Percentiles rank a stretch among this genome's conserved stretches.
Evolutionary conservation across 2,797 vertebrate species (phyloP).

Genomic region (Ataeniobius toweri): DNA sequence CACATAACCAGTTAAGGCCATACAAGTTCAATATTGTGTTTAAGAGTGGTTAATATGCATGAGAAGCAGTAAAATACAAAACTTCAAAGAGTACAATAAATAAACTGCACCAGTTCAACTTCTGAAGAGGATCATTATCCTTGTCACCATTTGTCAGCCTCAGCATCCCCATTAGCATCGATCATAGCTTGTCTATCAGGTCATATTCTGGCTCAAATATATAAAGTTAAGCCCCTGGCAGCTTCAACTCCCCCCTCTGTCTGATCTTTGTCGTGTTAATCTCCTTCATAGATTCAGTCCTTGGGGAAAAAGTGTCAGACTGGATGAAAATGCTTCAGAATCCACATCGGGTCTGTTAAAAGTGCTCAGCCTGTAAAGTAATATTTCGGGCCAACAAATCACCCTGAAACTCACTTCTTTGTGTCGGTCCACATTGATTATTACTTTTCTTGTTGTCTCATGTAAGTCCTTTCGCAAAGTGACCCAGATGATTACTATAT

Average conservation of each 20-base stretch:
- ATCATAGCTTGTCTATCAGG: background rate
- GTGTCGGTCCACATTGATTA: background rate
- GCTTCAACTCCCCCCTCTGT: background rate
- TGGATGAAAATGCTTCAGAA: background rate
- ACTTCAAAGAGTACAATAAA: background rate
- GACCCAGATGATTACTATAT: background rate
- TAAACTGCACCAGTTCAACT: background rate
- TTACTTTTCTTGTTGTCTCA: background rate
- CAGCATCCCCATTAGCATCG: background rate
- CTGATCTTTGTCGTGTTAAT: background rate
- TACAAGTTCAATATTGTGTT: background rate
- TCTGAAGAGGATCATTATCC: no score
- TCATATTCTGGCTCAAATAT: background rate
- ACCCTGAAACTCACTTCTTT: background rate
- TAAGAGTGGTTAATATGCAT: background rate
- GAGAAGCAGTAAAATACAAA: background rate
- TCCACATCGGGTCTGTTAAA: background rate
- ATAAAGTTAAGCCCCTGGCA: background rate
- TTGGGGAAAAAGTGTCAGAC: background rate
- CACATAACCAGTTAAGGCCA: background rate
- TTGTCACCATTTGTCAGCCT: background rate
- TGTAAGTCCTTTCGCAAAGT: background rate
- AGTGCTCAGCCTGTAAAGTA: background rate
- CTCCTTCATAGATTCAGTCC: background rate
- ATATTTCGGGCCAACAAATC: background rate